Conservation (phyloP, 2,888 invertebrate species). For the Ypsolopha scabrella region DNA sequence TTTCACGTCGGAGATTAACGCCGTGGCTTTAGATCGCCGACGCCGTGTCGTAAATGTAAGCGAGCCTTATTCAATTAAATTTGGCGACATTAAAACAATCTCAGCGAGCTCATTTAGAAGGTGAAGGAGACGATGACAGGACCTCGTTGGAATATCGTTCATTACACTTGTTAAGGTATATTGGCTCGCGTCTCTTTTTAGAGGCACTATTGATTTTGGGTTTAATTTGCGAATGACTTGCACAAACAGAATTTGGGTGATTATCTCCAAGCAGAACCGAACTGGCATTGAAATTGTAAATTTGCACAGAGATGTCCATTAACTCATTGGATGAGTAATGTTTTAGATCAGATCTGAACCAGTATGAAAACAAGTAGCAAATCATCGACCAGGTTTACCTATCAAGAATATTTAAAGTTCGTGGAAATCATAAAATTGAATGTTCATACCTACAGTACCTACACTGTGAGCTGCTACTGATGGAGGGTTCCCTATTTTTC, state of each 20-base stretch:
- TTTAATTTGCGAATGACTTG: neutral
- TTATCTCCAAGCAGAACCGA: neutral
- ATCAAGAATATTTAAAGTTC: too few species aligned
- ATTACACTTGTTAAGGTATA: conserved; percentile 26
- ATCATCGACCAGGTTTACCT: conserved; percentile 1
- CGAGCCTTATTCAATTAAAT: conserved; percentile 68
- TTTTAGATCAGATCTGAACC: conserved; percentile 8
- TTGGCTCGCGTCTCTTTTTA: neutral
- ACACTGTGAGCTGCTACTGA: too few species aligned
- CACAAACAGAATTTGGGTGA: neutral
- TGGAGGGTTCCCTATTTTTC: too few species aligned
- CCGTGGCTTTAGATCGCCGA: conserved; percentile 39
- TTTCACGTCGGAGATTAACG: conserved; percentile 60
- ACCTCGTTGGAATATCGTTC: conserved; percentile 25
- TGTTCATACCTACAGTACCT: conserved; percentile 5
- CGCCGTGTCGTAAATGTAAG: conserved; percentile 60
- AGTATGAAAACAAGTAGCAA: conserved; percentile 12
- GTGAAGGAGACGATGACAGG: conserved; percentile 33
- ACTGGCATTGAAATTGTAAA: conserved; percentile 12
- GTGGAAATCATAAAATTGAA: neutral
- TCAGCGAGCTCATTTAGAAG: conserved; percentile 51
- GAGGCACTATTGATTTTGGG: neutral
- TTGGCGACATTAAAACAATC: conserved; percentile 62
- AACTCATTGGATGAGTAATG: conserved; percentile 14
- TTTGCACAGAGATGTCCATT: conserved; percentile 13